A percentile compares a stretch with the other conserved stretches of the same genome.
phyloP scores from a whole-genome alignment of 2,113 vertebrate species.

The Pollimyrus isidori region DNA sequence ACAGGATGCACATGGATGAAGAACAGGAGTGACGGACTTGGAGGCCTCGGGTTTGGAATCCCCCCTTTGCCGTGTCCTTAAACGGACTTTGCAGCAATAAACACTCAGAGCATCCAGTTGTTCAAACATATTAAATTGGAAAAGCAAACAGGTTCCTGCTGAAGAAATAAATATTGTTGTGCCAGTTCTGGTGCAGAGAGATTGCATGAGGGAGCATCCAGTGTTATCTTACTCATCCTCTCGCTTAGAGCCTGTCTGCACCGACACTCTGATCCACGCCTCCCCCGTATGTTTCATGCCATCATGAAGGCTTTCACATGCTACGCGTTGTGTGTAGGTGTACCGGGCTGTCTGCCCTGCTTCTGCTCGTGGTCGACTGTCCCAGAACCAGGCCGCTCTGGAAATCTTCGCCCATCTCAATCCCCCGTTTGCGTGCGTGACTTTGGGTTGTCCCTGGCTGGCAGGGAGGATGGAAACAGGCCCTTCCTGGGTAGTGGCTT shows the following conservation, averaged over 20 bases:
- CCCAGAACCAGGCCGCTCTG: background rate
- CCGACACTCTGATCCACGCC: background rate
- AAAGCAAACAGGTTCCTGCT: slow-evolving; percentile 3
- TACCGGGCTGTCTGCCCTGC: background rate
- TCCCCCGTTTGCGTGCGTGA: background rate
- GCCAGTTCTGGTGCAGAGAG: background rate
- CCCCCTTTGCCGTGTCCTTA: background rate
- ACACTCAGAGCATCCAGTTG: background rate
- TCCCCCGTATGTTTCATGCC: background rate
- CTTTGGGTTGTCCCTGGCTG: background rate
- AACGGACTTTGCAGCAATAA: background rate
- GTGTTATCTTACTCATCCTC: background rate
- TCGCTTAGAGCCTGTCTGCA: background rate
- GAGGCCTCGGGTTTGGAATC: background rate
- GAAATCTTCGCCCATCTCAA: background rate
- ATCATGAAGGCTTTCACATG: background rate
- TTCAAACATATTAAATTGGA: slow-evolving; percentile 8
- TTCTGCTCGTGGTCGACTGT: background rate
- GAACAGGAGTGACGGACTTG: background rate
- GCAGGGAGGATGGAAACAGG: background rate
- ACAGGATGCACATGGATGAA: background rate
- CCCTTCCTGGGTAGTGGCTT: background rate
- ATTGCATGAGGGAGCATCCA: background rate
- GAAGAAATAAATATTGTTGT: background rate
- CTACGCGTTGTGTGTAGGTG: background rate